phyloP scores from a whole-genome alignment of 2,113 vertebrate genomes.

The pig (Sus scrofa) region T2T-Sscrofa CM000818.6:121273001-121273500 shows the following conservation, averaged over 20 bases:
- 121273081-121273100: background rate
- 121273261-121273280: background rate
- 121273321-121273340: background rate
- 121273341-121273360: background rate
- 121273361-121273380: background rate
- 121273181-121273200: background rate
- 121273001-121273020: background rate
- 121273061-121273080: background rate
- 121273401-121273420: background rate
- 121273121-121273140: background rate
- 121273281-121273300: background rate
- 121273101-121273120: background rate
- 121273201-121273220: too few relatives aligned
- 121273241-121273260: background rate
- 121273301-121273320: too few relatives aligned
- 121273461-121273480: background rate
- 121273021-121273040: background rate
- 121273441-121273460: background rate
- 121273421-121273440: background rate
- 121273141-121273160: background rate
- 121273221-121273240: background rate
- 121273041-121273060: background rate
- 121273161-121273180: background rate
- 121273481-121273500: background rate
- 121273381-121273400: background rate